Evolutionary conservation across 1,140 invertebrate genomes (phyloP).

Genomic region (Amphibalanus amphitrite): DNA sequence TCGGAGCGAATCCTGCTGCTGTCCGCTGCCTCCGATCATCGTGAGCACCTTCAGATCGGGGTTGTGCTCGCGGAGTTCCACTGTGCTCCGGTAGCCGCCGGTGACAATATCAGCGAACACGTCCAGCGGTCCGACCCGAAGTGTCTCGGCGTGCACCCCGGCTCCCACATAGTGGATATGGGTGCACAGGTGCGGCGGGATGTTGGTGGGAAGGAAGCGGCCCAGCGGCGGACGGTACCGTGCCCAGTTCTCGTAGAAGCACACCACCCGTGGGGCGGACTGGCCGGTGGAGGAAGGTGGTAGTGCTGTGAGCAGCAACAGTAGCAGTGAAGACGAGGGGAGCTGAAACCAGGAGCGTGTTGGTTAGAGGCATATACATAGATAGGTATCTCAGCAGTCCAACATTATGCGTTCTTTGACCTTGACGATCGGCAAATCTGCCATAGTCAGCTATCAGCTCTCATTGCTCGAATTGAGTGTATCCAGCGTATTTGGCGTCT

Average conservation of each 20-base stretch:
- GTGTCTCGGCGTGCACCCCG: not conserved
- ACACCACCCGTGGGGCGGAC: conserved; percentile 39
- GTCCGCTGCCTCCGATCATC: not conserved
- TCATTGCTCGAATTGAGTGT: too few relatives aligned
- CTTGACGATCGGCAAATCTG: too few relatives aligned
- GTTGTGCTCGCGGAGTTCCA: not conserved
- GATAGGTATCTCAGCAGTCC: too few relatives aligned
- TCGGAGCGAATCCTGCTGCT: not conserved
- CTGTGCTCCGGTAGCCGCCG: not conserved
- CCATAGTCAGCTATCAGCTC: too few relatives aligned
- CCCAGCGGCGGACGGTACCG: conserved; percentile 36
- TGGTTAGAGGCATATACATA: too few relatives aligned
- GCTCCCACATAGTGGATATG: not conserved
- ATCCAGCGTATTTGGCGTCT: too few relatives aligned
- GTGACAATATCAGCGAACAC: not conserved
- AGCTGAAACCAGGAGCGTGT: too few relatives aligned
- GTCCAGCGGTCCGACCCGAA: not conserved
- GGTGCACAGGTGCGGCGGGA: conserved; percentile 2
- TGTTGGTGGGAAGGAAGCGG: not conserved
- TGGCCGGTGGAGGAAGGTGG: not conserved
- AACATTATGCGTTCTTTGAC: too few relatives aligned
- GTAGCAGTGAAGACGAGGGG: not conserved
- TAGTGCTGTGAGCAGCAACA: not conserved
- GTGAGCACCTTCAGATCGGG: not conserved
- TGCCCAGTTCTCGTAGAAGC: conserved; percentile 96